Conservation (phyloP, 2,797 vertebrate species). For the Spea hammondii region DNA sequence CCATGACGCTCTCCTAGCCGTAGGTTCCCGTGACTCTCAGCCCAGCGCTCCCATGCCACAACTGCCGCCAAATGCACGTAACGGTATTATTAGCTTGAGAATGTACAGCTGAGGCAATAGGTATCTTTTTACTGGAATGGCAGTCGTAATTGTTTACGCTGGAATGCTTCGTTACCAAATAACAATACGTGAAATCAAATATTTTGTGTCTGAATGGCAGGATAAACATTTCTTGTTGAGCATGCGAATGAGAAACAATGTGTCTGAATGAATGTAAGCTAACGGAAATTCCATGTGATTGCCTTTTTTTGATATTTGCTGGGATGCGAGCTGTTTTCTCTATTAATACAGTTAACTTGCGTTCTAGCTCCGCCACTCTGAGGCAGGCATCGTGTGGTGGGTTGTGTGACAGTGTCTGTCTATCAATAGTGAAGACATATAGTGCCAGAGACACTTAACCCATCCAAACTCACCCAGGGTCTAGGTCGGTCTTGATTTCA, state of each 20-base stretch:
- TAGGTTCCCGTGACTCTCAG: no score
- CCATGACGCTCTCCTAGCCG: no score
- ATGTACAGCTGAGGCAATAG: slow-evolving; percentile 67
- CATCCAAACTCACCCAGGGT: slow-evolving; percentile 83
- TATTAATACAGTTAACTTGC: slow-evolving; percentile 85
- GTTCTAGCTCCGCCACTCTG: slow-evolving; percentile 84
- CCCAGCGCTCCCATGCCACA: neutral
- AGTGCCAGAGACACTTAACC: slow-evolving; percentile 83
- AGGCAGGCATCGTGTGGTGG: slow-evolving; percentile 82
- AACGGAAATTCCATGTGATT: slow-evolving; percentile 67
- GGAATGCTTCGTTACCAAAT: slow-evolving; percentile 40
- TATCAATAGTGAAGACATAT: slow-evolving; percentile 87
- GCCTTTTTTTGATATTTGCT: slow-evolving; percentile 73
- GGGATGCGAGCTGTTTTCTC: slow-evolving; percentile 82
- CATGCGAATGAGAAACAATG: slow-evolving; percentile 59
- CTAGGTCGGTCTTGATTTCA: slow-evolving; percentile 82
- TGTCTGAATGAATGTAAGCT: slow-evolving; percentile 67
- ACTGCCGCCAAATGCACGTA: slow-evolving; percentile 66
- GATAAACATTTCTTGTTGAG: slow-evolving; percentile 58
- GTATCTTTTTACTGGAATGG: slow-evolving; percentile 73
- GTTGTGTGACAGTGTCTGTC: slow-evolving; percentile 84
- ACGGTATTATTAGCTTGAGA: slow-evolving; percentile 65
- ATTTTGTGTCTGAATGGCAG: slow-evolving; percentile 53
- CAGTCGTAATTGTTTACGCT: slow-evolving; percentile 51
- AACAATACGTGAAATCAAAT: slow-evolving; percentile 11